phyloP scores from a whole-genome alignment of 1,140 invertebrate species.

The Trissolcus basalis region DNA sequence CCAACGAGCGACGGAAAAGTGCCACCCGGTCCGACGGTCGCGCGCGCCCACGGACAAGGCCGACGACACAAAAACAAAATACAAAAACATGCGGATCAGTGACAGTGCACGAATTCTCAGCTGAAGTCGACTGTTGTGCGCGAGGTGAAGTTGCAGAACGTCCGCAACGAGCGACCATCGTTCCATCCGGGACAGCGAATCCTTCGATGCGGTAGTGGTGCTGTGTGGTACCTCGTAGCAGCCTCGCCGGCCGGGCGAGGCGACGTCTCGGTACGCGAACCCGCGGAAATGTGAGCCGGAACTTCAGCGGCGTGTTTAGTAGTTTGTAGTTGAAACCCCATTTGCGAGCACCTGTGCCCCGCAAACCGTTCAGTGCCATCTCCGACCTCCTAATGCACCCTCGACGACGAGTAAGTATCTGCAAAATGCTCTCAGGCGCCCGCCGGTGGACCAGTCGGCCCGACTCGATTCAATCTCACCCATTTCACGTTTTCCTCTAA shows the following conservation, averaged over 20 bases:
- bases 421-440: neutral
- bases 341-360: slow-evolving; percentile 32
- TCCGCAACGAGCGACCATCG: slow-evolving; percentile 6
- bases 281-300: slow-evolving; percentile 73
- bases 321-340: slow-evolving; percentile 75
- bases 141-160: slow-evolving; percentile 39
- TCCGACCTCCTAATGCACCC: slow-evolving; percentile 56
- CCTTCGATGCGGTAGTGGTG: slow-evolving; percentile 51
- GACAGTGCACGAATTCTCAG: slow-evolving; percentile 47
- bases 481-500: slow-evolving; percentile 9
- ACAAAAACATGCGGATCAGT: slow-evolving; percentile 39
- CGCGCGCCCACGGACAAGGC: slow-evolving; percentile 11
- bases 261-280: slow-evolving; percentile 59
- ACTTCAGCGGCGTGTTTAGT: slow-evolving; percentile 66
- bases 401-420: slow-evolving; percentile 66
- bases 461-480: neutral
- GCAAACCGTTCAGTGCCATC: slow-evolving; percentile 37
- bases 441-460: slow-evolving; percentile 13
- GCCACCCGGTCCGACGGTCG: neutral
- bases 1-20: neutral
- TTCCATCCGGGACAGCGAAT: neutral
- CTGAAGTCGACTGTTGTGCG: slow-evolving; percentile 35
- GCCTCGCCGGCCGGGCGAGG: slow-evolving; percentile 59
- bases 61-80: too few relatives aligned
- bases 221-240: slow-evolving; percentile 26